A percentile compares a stretch with the other conserved stretches of the same genome.
Evolutionary conservation across 2,888 invertebrate species (phyloP).

Genomic region (Pyrrhosoma nymphula): DNA sequence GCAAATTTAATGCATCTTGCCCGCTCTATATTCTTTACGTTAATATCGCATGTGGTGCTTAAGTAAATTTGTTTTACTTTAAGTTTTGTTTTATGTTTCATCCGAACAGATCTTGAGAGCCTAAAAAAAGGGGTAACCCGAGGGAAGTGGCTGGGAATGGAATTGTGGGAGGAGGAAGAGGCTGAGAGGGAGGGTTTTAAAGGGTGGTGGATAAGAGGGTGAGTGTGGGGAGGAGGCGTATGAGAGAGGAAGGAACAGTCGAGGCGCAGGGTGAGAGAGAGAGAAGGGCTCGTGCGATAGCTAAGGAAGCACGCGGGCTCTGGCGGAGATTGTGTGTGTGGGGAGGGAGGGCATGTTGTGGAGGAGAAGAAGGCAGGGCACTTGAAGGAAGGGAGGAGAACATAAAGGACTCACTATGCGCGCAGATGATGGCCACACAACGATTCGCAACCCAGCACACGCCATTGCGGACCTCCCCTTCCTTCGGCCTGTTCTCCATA

Average conservation of each 20-base stretch:
- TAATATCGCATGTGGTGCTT: no score
- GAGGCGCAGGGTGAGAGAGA: background rate
- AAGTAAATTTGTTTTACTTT: no score
- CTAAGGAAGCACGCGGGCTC: constrained; percentile 64
- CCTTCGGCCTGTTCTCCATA: background rate
- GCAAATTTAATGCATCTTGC: no score
- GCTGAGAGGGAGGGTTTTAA: background rate
- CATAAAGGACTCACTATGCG: background rate
- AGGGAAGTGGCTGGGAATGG: background rate
- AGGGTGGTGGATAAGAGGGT: no score
- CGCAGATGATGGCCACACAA: background rate
- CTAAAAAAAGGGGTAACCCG: no score
- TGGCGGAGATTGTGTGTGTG: constrained; percentile 70
- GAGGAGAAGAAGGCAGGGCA: constrained; percentile 70
- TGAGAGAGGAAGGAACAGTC: background rate
- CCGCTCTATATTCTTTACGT: no score
- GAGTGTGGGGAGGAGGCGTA: background rate
- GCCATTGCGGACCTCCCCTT: background rate
- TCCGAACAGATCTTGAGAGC: no score
- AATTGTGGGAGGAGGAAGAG: background rate
- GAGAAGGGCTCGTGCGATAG: constrained; percentile 70
- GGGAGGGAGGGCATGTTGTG: constrained; percentile 68
- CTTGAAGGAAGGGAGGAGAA: constrained; percentile 61
- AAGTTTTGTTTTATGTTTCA: no score
- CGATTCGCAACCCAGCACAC: background rate